Base-by-base conservation (phyloP, 2,797 vertebrate genomes). In the Pseudochaenichthys georgianus region DNA sequence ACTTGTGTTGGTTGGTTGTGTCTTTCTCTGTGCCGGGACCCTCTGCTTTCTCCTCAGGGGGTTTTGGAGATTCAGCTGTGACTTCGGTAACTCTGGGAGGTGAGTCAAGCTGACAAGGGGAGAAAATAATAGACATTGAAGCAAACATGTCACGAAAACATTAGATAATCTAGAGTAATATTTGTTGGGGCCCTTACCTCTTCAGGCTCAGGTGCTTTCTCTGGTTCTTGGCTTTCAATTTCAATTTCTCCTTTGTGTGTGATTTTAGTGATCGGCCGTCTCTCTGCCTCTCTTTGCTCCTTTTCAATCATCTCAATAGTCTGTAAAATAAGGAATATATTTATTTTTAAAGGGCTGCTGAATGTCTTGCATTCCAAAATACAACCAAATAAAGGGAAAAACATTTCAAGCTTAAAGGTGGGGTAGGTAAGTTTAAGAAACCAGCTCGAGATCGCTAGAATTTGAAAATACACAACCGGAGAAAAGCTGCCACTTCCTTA, bases 241-340 rank as follows among this genome's bases (percentile, higher is more conserved):
- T 99, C 98, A 83, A 99, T 99, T 94, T 99, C 98, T 65, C 98
- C 98, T 95, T 99, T 99, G 91, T 99, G 98, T 76, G 98, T 99
- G 90, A 99, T 99, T 94, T 99, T 99, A 48, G 97, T 99, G 82
- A 99, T 99, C 15, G 98, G 98, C 43, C 98, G 93, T 75, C 98
- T 96, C 93, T 99, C 98, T 8, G 75, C 98, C 90, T 99, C 98
- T 72, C 98, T 95, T 91, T 99, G 97, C 71, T 99, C 98, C 83
- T 99, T 99, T 91, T 99, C 98, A 28, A 99, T 99, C 98, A 99
- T 99, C 93, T 99, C 98, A 92, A 99, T 99, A 43, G 97, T 98
- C 98, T 99, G 93, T 66, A 60, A 88, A 77, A 84, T 12, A 12
- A 63, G 16, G 12, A 64, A 77, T 21, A 13, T n/a, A n/a, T 70